Evolutionary conservation across 2,797 vertebrate genomes (phyloP).

Genomic region (Podarcis lilfordi): DNA sequence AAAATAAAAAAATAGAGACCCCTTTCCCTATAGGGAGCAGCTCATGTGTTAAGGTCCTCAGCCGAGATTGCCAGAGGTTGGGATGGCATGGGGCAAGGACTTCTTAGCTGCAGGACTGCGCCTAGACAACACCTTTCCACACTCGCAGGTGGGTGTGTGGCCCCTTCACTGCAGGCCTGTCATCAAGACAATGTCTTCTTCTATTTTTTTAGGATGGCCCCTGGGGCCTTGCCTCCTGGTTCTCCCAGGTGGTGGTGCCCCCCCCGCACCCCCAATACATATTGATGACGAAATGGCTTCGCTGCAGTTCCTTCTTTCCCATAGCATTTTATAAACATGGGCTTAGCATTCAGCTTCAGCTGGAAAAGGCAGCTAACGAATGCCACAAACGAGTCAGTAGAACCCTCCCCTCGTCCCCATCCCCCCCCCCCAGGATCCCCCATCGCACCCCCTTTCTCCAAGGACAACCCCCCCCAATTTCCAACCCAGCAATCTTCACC

Average conservation of each 20-base stretch:
- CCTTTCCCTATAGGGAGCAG: background rate
- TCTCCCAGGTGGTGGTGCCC: background rate
- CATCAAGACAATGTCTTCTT: no score
- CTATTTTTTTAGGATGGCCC: background rate
- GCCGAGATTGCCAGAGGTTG: background rate
- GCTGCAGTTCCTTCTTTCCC: background rate
- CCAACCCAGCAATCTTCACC: background rate
- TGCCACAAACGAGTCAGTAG: background rate
- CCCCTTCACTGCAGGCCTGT: background rate
- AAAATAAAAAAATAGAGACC: background rate
- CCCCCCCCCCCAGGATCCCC: no score
- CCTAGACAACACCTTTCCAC: background rate
- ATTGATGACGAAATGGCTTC: background rate
- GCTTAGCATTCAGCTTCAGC: no score
- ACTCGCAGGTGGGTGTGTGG: no score
- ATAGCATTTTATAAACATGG: background rate
- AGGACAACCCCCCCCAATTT: background rate
- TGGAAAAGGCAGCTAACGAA: background rate
- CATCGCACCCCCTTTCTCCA: background rate
- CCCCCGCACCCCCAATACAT: background rate
- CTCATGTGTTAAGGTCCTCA: background rate
- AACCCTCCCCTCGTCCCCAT: no score
- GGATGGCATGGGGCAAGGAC: background rate
- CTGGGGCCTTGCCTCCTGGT: background rate
- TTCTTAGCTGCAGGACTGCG: background rate